phyloP scores from a whole-genome alignment of 2,888 invertebrate species.

The Meiosimyza platycephala region DNA sequence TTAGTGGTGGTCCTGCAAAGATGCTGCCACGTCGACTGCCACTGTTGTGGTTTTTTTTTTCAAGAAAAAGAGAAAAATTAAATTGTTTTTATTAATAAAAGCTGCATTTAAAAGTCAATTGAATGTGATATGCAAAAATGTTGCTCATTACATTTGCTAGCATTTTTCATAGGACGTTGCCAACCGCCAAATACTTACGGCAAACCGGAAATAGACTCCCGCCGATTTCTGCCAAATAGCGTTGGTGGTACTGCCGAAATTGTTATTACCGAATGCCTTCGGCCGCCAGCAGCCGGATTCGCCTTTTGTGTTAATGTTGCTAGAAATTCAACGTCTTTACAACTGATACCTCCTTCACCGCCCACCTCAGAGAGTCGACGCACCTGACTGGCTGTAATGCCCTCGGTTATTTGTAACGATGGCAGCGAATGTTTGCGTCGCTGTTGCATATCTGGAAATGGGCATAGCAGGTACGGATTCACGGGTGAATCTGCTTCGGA shows the following conservation, averaged over 20 bases:
- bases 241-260: conserved; percentile 84
- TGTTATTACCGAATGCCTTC: conserved; percentile 87
- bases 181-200: conserved; percentile 63
- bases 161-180: too few relatives aligned
- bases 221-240: conserved; percentile 82
- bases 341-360: conserved; percentile 78
- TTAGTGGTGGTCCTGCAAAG: conserved; percentile 76
- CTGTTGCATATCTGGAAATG: conserved; percentile 80
- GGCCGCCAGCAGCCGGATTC: conserved; percentile 76
- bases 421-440: conserved; percentile 86
- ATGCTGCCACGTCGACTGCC: conserved; percentile 66
- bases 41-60: conserved; percentile 41
- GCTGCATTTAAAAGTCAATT: too few relatives aligned
- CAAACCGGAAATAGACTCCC: conserved; percentile 85
- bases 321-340: conserved; percentile 85
- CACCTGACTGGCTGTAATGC: conserved; percentile 89
- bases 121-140: too few relatives aligned
- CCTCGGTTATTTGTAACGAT: conserved; percentile 84
- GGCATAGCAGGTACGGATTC: conserved; percentile 84
- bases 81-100: background rate
- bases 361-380: conserved; percentile 84
- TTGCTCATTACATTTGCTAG: too few relatives aligned
- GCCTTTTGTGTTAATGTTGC: conserved; percentile 82
- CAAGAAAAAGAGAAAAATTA: conserved; percentile 51
- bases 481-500: conserved; percentile 82